phyloP scores from a whole-genome alignment of 1,140 invertebrate species.

The Pseudobourletiella spinata region DNA sequence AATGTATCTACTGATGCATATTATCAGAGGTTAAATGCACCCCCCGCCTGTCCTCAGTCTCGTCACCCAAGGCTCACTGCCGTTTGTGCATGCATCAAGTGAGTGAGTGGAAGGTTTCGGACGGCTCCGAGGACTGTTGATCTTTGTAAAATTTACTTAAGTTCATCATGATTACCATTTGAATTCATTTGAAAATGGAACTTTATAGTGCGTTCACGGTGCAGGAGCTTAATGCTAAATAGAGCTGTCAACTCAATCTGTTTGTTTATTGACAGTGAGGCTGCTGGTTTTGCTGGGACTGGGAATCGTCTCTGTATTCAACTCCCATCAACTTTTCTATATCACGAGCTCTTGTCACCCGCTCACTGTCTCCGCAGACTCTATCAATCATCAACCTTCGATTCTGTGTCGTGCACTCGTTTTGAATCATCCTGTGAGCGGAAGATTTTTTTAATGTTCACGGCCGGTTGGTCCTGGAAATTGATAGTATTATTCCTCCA shows the following conservation, averaged over 20 bases:
- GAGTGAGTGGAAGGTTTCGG: background rate
- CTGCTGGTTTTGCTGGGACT: background rate
- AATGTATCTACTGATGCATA: background rate
- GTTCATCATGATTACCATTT: background rate
- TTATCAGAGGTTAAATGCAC: background rate
- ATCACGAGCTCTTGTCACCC: background rate
- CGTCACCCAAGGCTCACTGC: background rate
- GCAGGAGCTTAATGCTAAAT: slow-evolving; percentile 11
- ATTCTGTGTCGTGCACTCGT: no score
- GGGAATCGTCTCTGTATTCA: background rate
- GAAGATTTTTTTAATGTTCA: no score
- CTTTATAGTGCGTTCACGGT: background rate
- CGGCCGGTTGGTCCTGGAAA: no score
- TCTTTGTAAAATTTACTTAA: slow-evolving; percentile 2
- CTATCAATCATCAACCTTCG: background rate
- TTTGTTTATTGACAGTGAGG: background rate
- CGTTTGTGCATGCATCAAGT: background rate
- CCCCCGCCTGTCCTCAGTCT: background rate
- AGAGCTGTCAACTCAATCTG: slow-evolving; percentile 19
- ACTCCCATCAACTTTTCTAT: background rate
- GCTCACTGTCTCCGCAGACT: slow-evolving; percentile 6
- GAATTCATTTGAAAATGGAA: background rate
- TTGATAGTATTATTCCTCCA: no score
- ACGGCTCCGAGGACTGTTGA: background rate
- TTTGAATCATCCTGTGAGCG: no score